Evolutionary conservation across 2,113 vertebrate genomes (phyloP), one percentile per base, ranked within the genome.

Genomic region (Microtus montanus): DNA sequence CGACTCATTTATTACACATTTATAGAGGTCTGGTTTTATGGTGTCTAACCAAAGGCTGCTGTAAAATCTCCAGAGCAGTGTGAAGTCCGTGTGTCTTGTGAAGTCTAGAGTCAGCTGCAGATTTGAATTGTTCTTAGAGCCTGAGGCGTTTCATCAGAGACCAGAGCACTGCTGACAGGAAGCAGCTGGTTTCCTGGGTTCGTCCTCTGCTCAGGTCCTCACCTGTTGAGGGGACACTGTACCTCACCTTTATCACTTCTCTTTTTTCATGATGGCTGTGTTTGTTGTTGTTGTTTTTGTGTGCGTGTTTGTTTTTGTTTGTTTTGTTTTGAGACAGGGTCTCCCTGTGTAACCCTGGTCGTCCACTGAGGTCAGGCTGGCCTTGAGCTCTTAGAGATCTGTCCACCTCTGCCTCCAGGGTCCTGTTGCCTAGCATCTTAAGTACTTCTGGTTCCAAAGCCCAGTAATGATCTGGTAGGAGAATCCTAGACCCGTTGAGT

Each of bases 11-110:
- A 79, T 80, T 90, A 75, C 30, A 71, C 6, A 3, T 90, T 95
- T 91, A 90, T 88, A 9, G 52, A 73, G 87, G 83, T 91, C 30
- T 35, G 7, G 74, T 86, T 92, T 96, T 86, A 89, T 33, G 78
- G 79, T 73, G 30, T 92, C 89, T 94, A 64, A 92, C 47, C n/a
- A 19, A 73, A 82, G 77, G 0, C 52, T 91, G 38, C 61, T 97
- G 7, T 88, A 92, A 92, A 94, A 85, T 90, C 93, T 93, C 54
- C 71, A 77, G 86, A 93, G 89, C 79, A 89, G 2, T 66, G 83
- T 78, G 89, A 89, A 87, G 83, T 89, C 35, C 66, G 47, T 84
- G 35, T 95, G 63, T 89, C 47, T 94, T 68, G 30, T 89, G 77
- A 95, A 83, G 7, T 79, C 92, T 54, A 63, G 61, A 52, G 66